phyloP scores from a whole-genome alignment of 2,797 vertebrate species.

The Hozukius guyotensis region DNA sequence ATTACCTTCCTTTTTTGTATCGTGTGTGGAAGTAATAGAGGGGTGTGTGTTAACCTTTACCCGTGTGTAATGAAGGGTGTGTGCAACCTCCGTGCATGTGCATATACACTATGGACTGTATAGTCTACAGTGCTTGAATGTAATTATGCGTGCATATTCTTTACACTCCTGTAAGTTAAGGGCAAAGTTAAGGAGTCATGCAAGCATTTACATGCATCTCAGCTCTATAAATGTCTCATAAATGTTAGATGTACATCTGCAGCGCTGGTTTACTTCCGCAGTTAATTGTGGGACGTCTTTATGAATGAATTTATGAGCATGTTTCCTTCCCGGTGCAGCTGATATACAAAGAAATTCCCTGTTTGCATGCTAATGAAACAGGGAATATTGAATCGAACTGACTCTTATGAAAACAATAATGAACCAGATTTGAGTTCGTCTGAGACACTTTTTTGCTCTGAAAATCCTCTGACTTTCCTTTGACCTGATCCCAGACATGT shows the following conservation, averaged over 20 bases:
- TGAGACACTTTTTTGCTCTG: neutral
- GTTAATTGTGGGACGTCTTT: neutral
- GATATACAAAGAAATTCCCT: neutral
- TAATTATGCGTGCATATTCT: neutral
- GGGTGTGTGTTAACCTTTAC: slow-evolving; percentile 24
- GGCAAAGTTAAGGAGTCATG: neutral
- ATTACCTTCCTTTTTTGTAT: slow-evolving; percentile 48
- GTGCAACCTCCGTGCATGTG: neutral
- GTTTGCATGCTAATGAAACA: neutral
- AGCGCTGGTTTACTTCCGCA: neutral
- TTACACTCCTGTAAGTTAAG: neutral
- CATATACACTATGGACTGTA: neutral
- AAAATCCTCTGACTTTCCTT: slow-evolving; percentile 22
- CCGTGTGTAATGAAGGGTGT: slow-evolving; percentile 34
- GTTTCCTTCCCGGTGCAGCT: neutral
- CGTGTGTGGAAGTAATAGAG: slow-evolving; percentile 19
- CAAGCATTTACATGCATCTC: neutral
- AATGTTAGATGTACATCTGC: slow-evolving; percentile 4
- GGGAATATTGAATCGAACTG: neutral
- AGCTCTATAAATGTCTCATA: slow-evolving; percentile 12
- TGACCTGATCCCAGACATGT: slow-evolving; percentile 27
- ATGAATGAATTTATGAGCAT: neutral
- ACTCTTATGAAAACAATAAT: neutral
- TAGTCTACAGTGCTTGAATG: too few species aligned
- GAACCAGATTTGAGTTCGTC: neutral